Evolutionary conservation across 2,113 vertebrate genomes (phyloP), one percentile per base, ranked within the genome.

Genomic region (Thryonomys swinderianus): DNA sequence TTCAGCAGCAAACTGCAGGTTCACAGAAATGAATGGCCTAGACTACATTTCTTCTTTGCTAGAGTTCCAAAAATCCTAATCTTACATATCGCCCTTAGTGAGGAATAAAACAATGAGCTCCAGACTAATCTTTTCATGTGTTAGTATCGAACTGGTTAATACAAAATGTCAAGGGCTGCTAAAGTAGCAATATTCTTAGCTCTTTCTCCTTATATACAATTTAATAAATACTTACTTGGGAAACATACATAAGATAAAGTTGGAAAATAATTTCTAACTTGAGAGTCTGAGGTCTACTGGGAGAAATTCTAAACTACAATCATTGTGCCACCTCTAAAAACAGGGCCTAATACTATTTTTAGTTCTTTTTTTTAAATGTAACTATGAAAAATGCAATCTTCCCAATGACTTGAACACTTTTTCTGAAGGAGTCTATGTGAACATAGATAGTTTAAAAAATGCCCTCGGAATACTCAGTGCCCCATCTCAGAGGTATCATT

Each of bases 341-440:
- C 12, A 89, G 82, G 88, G 21, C 42, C 82, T 27, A 73, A 1
- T 51, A 61, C 84, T 88, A 0, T 80, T 96, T 90, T 97, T 80
- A 90, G 1, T 8, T 95, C 42, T 34, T 84, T 81, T 93, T 95
- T 83, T n/a, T n/a, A n/a, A n/a, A n/a, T n/a, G n/a, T 96, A 88
- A 20, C 6, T 95, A 93, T 94, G n/a, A 94, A 81, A 23, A 53
- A 74, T 85, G 61, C 94, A 59, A 13, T 64, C 34, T n/a, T 57
- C 1, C 5, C 27, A 27, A 1, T 48, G 57, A 59, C 11, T 67
- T 85, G 23, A 40, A 84, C 32, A 55, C 45, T n/a, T 67, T 0
- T 7, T 84, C 21, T 89, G 20, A 69, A 8, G 32, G 37, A 95
- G 1, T 57, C 80, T 40, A 5, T 92, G 48, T 51, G 66, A 97